Evolutionary conservation across 2,888 invertebrate genomes (phyloP).

Genomic region (Unio pictorum): DNA sequence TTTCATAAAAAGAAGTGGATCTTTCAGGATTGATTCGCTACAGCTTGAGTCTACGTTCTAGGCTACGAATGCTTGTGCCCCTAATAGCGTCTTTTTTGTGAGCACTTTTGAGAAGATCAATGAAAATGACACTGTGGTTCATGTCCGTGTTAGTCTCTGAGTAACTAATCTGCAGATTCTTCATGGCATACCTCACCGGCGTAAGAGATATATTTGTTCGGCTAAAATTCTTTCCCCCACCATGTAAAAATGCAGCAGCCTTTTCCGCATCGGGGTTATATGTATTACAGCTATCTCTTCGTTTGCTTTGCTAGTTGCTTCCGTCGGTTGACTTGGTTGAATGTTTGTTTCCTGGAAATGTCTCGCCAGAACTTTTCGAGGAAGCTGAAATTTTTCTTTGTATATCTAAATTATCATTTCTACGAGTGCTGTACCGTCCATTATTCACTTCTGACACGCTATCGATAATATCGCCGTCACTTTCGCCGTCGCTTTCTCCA

Average conservation of each 20-base stretch:
- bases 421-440: no score
- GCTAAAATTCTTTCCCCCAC: slow-evolving; percentile 43
- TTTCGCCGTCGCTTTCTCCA: no score
- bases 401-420: no score
- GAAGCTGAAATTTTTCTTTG: no score
- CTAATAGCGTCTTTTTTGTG: slow-evolving; percentile 27
- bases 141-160: slow-evolving; percentile 51
- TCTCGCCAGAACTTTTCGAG: not conserved
- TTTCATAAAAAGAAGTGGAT: slow-evolving; percentile 43
- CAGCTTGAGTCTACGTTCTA: slow-evolving; percentile 37
- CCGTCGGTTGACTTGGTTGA: not conserved
- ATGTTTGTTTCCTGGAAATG: not conserved
- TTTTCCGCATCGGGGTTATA: slow-evolving; percentile 52
- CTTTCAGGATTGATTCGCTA: slow-evolving; percentile 39
- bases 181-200: slow-evolving; percentile 39
- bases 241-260: slow-evolving; percentile 43
- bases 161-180: slow-evolving; percentile 49
- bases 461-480: no score
- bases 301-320: not conserved
- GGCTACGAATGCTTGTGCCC: no score
- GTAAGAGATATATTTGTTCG: slow-evolving; percentile 41
- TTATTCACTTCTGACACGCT: no score
- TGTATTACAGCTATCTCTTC: slow-evolving; percentile 19
- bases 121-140: slow-evolving; percentile 51
- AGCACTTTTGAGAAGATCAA: slow-evolving; percentile 46